These are phyloP conservation scores for Bos taurus DNA, from an alignment of 2,113 vertebrate species.

Conservation along the genomic window ARS-UCD2.0 NC_037339.1:1896501-1897000, in stretches of 20 bases:
- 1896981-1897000: constrained; percentile 7
- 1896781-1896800: constrained; percentile 23
- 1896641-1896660: constrained; percentile 28
- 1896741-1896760: neutral
- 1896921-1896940: neutral
- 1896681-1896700: neutral
- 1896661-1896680: neutral
- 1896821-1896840: constrained; percentile 26
- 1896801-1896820: constrained; percentile 33
- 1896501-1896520: neutral
- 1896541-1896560: constrained; percentile 29
- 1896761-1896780: constrained; percentile 30
- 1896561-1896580: neutral
- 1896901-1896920: neutral
- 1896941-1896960: neutral
- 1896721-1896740: constrained; percentile 2
- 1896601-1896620: constrained; percentile 23
- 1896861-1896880: neutral
- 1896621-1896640: constrained; percentile 12
- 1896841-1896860: constrained; percentile 10
- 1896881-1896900: constrained; percentile 8
- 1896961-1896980: neutral
- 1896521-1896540: neutral
- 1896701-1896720: neutral
- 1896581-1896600: constrained; percentile 20